phyloP scores from a whole-genome alignment of 2,797 vertebrate species.

The Chelmon rostratus region DNA sequence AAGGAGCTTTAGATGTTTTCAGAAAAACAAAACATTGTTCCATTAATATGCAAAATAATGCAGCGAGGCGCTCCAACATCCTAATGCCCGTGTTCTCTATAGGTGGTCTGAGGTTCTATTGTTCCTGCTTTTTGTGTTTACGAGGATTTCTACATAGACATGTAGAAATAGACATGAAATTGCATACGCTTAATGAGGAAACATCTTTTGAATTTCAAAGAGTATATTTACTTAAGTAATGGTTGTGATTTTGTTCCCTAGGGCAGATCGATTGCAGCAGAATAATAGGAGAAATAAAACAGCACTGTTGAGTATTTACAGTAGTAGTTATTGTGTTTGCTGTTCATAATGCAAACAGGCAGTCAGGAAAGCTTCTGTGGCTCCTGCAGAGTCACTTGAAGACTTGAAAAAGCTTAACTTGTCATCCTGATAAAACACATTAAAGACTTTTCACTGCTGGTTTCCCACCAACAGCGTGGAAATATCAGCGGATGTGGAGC shows the following conservation, averaged over 20 bases:
- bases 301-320: constrained; percentile 21
- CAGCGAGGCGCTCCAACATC: neutral
- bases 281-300: constrained; percentile 23
- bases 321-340: constrained; percentile 31
- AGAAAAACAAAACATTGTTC: neutral
- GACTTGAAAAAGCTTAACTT: constrained; percentile 34
- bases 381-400: constrained; percentile 47
- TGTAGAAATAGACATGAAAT: too few relatives aligned
- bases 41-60: constrained; percentile 37
- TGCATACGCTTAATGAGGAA: too few relatives aligned
- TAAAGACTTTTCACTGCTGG: constrained; percentile 28
- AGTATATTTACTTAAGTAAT: constrained; percentile 2
- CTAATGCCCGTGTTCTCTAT: neutral
- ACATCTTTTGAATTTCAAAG: neutral
- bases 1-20: neutral
- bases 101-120: constrained; percentile 6
- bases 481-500: constrained; percentile 36
- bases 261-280: neutral
- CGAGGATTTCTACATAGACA: neutral
- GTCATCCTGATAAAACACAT: constrained; percentile 55
- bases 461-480: constrained; percentile 29
- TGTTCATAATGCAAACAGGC: constrained; percentile 22
- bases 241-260: neutral
- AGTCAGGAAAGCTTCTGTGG: constrained; percentile 4
- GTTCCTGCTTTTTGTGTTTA: constrained; percentile 26